phyloP scores from a whole-genome alignment of 1,140 invertebrate species.

The Scaptomyza pallida region DNA sequence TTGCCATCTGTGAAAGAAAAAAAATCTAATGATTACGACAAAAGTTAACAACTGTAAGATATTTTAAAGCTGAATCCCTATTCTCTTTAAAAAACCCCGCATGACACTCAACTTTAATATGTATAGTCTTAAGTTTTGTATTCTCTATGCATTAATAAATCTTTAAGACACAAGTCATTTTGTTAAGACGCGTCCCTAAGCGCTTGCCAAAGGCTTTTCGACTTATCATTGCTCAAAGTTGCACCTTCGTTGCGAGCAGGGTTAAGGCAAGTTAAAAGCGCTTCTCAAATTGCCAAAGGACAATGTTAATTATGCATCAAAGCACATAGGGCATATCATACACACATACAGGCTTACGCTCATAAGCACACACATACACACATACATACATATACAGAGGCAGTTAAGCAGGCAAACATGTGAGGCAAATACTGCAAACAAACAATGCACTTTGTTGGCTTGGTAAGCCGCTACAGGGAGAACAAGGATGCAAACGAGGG shows the following conservation, averaged over 20 bases:
- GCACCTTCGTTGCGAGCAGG: conserved; percentile 45
- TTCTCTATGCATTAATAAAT: background rate
- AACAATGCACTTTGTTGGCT: conserved; percentile 83
- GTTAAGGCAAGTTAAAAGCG: conserved; percentile 59
- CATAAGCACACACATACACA: conserved; percentile 7
- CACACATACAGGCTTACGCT: conserved; percentile 2
- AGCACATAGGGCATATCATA: conserved; percentile 50
- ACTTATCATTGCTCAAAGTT: conserved; percentile 34
- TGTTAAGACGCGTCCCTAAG: conserved; percentile 10
- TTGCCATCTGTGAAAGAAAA: conserved; percentile 88
- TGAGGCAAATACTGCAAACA: conserved; percentile 76
- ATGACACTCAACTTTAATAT: background rate
- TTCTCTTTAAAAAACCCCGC: no score
- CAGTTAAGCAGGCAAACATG: conserved; percentile 79
- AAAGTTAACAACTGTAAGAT: no score
- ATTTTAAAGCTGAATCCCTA: no score
- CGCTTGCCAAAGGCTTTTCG: conserved; percentile 27
- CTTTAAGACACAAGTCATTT: conserved; percentile 5
- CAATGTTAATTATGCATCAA: conserved; percentile 82
- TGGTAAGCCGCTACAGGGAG: conserved; percentile 61
- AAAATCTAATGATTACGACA: background rate
- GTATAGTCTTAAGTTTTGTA: background rate
- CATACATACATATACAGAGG: conserved; percentile 9
- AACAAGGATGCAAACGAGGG: conserved; percentile 60
- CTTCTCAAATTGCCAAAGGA: conserved; percentile 80